Conservation (phyloP, 2,888 invertebrate species). For the Malacosoma neustria region DNA sequence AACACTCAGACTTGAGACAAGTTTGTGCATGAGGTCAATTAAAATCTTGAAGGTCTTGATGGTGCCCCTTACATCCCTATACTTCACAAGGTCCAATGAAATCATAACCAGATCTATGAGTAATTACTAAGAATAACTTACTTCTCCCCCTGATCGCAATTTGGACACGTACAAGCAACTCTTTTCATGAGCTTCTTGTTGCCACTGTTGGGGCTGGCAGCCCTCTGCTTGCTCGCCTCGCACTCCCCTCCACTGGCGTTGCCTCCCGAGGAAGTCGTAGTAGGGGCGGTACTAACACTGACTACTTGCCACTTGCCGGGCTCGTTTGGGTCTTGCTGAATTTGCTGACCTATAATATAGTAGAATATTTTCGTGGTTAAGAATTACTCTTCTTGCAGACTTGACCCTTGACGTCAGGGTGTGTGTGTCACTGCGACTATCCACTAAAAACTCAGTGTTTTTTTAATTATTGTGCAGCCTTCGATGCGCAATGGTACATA, state of each 20-base stretch:
- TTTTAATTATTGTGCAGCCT: too few species aligned
- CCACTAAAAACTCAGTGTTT: too few species aligned
- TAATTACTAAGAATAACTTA: constrained; percentile 37
- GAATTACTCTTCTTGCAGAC: too few species aligned
- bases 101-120: too few species aligned
- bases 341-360: constrained; percentile 75
- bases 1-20: too few species aligned
- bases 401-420: too few species aligned
- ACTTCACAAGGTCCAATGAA: too few species aligned
- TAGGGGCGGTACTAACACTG: constrained; percentile 31
- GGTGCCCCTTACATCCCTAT: too few species aligned
- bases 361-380: constrained; percentile 6
- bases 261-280: constrained; percentile 11
- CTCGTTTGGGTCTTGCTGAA: constrained; percentile 88
- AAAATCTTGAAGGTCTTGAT: too few species aligned
- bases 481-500: too few species aligned
- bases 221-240: constrained; percentile 43
- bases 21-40: too few species aligned
- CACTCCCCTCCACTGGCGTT: constrained; percentile 30
- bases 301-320: constrained; percentile 90
- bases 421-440: too few species aligned
- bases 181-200: constrained; percentile 80
- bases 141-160: constrained; percentile 93
- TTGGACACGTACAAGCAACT: constrained; percentile 98
- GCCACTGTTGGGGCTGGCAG: constrained; percentile 34